Evolutionary conservation across 2,797 vertebrate genomes (phyloP), one percentile per base, ranked within the genome.

Genomic region (Eospalax fontanierii): DNA sequence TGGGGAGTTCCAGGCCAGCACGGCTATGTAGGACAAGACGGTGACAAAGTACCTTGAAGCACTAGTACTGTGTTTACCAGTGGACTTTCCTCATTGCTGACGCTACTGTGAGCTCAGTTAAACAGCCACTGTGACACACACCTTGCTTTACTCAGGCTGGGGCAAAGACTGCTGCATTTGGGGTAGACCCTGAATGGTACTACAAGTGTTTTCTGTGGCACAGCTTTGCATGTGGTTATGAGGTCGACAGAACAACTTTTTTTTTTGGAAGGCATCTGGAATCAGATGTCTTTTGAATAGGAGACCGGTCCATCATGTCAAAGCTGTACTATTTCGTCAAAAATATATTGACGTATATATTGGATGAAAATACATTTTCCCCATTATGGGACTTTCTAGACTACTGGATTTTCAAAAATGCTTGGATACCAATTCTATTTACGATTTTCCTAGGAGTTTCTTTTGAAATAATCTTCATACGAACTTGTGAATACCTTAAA

Each of bases 101-200:
- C 75, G 84, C 9, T 83, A 57, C 54, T 78, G 19, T 97, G 96
- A 97, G 89, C 73, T 86, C 89, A 96, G 91, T 82, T 65, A 66
- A 80, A 95, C 50, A 75, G 74, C 95, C 89, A 95, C 33, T 97
- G 35, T 97, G 96, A 98, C 96, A 97, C 6, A 26, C 61, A 66
- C 57, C 43, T 73, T 46, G 79, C 80, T 89, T 78, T 30, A 82
- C 59, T 43, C 19, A 78, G 59, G 24, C 70, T 66, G 59, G 82
- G 50, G 65, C 81, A 83, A 2, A 83, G 83, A 19, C 63, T 54
- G 30, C 19, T 68, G 65, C 43, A 68, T 54, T 94, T 71, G 65
- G 7, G 74, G 78, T 68, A 95, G 93, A 66, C 75, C 21, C 74
- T 83, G 78, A 57, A 35, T 5, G 68, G 40, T 61, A 46, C 50